Percentiles rank a stretch among this genome's conserved stretches.
Evolutionary conservation across 2,797 vertebrate species (phyloP).

Genomic region (Enteromius unitaeniatus): DNA sequence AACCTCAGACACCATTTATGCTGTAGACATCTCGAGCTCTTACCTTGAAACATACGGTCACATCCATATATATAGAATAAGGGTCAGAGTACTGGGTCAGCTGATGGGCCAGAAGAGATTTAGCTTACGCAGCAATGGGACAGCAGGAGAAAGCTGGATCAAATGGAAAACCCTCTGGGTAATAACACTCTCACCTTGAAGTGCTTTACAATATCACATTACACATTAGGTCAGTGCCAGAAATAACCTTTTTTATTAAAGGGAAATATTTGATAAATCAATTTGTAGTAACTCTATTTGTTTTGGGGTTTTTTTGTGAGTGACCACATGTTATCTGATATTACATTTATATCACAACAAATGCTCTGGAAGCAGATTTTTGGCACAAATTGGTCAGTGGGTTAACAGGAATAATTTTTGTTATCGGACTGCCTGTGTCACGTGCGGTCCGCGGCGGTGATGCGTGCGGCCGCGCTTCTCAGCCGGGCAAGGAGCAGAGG

Average conservation of each 20-base stretch:
- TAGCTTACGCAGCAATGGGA: constrained; percentile 12
- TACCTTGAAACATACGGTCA: not conserved
- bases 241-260: constrained; percentile 18
- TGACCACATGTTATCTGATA: not conserved
- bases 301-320: no score
- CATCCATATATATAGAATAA: constrained; percentile 14
- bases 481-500: no score
- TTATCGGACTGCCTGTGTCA: not conserved
- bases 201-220: constrained; percentile 27
- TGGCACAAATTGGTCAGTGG: not conserved
- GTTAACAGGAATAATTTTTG: not conserved
- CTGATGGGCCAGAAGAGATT: constrained; percentile 28
- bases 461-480: no score
- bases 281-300: not conserved
- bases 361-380: not conserved
- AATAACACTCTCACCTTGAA: constrained; percentile 30
- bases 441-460: no score
- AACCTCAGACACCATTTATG: not conserved
- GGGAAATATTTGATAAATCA: not conserved
- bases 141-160: constrained; percentile 11
- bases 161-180: constrained; percentile 26
- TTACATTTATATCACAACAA: not conserved
- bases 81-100: constrained; percentile 34
- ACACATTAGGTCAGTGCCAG: not conserved
- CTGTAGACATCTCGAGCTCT: not conserved